Base-by-base conservation (phyloP, 1,140 invertebrate species). In the Zelostemma sp. region DNA sequence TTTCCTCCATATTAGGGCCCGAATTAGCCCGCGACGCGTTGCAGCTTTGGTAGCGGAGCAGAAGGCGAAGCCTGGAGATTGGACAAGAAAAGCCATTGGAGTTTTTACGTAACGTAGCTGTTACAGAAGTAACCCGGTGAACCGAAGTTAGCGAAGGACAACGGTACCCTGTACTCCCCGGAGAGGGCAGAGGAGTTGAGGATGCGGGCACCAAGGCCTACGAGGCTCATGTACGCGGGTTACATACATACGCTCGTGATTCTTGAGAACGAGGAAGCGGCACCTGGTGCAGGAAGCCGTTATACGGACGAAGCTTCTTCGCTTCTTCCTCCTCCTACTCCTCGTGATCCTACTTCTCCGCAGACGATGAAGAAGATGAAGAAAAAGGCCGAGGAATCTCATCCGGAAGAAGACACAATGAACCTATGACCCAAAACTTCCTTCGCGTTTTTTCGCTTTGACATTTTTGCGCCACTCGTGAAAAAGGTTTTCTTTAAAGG, bases 261-360 rank as follows among this genome's bases (percentile, higher is more conserved):
- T 74, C 74, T 74, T 68, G 69, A 54, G 74, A 76, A 76, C 72
- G 70, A 76, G 74, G 74, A 76, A 76, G 74, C 69, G 67, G 74
- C 72, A 76, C 72, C 69, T 73, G 70, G 72, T 68, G 63, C 54
- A 76, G 74, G 74, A 76, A 76, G 74, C 74, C 74, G 74, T 76
- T 76, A 76, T 72, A 51, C 64, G 72, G 68, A 72, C 68, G 57
- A 54, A 66, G 62, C 68, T 62, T 70, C 68, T 70, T 70, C 54
- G 54, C 68, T 72, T 73, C 69, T 64, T 68, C 66, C 66, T 73
- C 65, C 71, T 64, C 63, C 59, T 67, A 54, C 63, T 67, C 57
- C 62, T 45, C 18, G 14, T 28, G 43, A 17, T 66, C 48, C 43
- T 38, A 21, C 58, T 56, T 45, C 40, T 49, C 59, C 59, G 49